Evolutionary conservation across 2,113 vertebrate species (phyloP), one percentile per base, ranked within the genome.

Genomic region (Chelonoidis abingdonii): DNA sequence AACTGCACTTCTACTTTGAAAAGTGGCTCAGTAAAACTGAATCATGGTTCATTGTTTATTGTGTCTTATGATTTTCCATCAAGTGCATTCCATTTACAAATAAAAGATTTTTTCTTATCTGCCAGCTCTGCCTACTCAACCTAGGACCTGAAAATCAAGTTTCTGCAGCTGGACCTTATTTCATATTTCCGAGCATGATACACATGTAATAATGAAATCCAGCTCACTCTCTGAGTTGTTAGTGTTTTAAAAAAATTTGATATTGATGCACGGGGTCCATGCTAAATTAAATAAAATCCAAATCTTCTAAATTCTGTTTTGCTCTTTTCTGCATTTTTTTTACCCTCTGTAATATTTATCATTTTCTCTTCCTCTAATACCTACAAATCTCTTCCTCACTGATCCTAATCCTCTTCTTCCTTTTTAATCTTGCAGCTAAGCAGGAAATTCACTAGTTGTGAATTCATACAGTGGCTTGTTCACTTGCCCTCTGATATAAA

Each of bases 371-470:
- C 79, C 87, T 88, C 47, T 95, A 97, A 97, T 96, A 94, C 95
- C 88, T 95, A 47, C 92, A 98, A 98, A 92, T 97, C 95, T 97
- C 88, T 44, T 41, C 94, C 5, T 1, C 5, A 87, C 94, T 92
- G 87, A 95, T 97, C 93, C 89, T 96, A 97, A 96, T 97, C 31
- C 16, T 65, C 62, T 8, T n/a, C 95, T 97, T 94, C 50, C 31
- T 84, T 93, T 96, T 97, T 96, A 97, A 97, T 97, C 94, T 94
- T 83, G 90, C 87, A 92, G 87, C 85, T 94, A 94, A 97, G 52
- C 8, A 86, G 93, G 95, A 97, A 94, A 50, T 50, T 95, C 96
- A 95, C 90, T 83, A 90, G 95, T 83, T 72, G 65, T 53, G 87
- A 94, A 93, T 84, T 94, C 72, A 52, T 78, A 87, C 14, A 57